A percentile compares a stretch with the other conserved stretches of the same genome.
Conservation (phyloP, 1,140 invertebrate genomes). For the Pseudomyrmex gracilis region DNA sequence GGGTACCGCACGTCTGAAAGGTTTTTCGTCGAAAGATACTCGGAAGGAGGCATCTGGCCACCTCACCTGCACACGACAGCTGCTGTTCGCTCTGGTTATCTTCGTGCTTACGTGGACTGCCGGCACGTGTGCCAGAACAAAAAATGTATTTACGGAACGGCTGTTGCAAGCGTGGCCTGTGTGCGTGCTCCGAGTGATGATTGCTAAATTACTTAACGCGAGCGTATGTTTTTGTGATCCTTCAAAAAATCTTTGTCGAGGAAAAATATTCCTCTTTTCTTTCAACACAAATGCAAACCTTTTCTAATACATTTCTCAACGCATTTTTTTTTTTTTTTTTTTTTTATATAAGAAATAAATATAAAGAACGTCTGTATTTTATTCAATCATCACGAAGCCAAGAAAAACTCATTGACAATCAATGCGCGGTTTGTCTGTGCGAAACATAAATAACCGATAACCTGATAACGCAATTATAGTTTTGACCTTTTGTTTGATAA, state of each 20-base stretch:
- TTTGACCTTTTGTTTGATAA: too few species aligned
- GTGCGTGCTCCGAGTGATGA: neutral
- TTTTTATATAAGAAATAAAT: neutral
- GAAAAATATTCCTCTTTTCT: neutral
- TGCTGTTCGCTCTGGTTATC: conserved; percentile 70
- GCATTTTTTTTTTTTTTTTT: too few species aligned
- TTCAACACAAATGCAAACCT: too few species aligned
- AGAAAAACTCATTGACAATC: too few species aligned
- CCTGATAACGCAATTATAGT: too few species aligned
- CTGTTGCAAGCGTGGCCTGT: conserved; percentile 23
- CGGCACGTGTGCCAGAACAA: conserved; percentile 68
- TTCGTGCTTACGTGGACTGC: conserved; percentile 68
- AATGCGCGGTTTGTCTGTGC: too few species aligned
- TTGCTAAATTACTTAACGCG: conserved; percentile 10
- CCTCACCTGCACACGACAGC: conserved; percentile 60
- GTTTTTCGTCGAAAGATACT: conserved; percentile 54
- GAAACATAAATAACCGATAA: too few species aligned
- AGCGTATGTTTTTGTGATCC: neutral
- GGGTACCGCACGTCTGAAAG: neutral
- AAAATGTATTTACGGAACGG: conserved; percentile 65
- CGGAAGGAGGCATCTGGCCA: conserved; percentile 68
- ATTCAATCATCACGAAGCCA: too few species aligned
- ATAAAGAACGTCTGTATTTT: neutral
- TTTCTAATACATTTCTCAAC: too few species aligned
- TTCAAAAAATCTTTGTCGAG: neutral